A percentile compares a stretch with the other conserved stretches of the same genome.
Conservation (phyloP, 2,797 vertebrate genomes). For the Phylloscopus collybita region DNA sequence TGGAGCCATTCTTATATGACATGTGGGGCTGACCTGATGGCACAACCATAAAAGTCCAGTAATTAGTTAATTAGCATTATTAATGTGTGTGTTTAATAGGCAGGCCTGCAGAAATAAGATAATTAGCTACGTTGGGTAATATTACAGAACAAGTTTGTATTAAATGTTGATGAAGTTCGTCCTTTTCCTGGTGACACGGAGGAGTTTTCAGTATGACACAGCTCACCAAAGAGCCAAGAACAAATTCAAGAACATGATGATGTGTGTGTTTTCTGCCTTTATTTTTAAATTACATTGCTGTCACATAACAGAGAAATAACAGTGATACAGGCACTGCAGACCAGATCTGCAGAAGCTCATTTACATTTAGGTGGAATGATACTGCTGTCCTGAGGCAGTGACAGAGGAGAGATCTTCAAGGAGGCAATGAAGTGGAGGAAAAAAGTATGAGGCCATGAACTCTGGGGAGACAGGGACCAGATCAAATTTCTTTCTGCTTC, state of each 20-base stretch:
- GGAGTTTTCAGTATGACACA: background rate
- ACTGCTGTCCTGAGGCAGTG: background rate
- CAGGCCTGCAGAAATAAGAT: background rate
- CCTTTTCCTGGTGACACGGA: background rate
- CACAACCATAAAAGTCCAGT: background rate
- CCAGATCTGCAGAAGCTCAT: background rate
- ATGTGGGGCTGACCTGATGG: background rate
- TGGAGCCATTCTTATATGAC: accelerated
- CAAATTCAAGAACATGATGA: background rate
- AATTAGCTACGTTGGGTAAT: background rate
- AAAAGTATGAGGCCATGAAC: background rate
- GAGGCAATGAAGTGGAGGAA: background rate
- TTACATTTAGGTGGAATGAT: background rate
- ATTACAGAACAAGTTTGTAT: background rate
- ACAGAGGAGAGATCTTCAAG: background rate
- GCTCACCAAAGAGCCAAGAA: background rate
- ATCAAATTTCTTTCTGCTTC: background rate
- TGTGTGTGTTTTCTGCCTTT: background rate
- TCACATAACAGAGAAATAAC: background rate
- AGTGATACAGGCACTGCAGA: background rate
- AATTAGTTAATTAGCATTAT: background rate
- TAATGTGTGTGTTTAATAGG: background rate
- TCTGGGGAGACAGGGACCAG: background rate
- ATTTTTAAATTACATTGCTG: background rate
- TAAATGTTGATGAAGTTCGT: background rate